phyloP scores from a whole-genome alignment of 2,113 vertebrate genomes.

The Ochotona curzoniae region DNA sequence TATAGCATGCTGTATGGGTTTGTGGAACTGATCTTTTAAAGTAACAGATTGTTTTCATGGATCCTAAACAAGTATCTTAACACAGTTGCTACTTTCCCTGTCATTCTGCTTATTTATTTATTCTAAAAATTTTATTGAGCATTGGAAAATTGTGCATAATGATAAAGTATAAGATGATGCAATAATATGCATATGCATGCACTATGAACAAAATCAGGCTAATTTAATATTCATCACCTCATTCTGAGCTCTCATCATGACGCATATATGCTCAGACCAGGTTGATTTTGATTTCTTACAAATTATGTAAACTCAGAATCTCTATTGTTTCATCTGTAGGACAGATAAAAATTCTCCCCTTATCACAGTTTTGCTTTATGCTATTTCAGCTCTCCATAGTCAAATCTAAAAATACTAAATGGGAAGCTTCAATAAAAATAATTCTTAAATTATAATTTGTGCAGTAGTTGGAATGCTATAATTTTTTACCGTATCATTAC shows the following conservation, averaged over 20 bases:
- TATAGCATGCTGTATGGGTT: not conserved
- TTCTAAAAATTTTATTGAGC: not conserved
- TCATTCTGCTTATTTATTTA: not conserved
- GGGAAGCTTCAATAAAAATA: not conserved
- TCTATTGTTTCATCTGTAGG: not conserved
- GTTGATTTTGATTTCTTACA: not conserved
- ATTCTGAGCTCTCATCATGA: not conserved
- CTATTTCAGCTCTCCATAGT: not conserved
- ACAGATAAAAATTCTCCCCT: not conserved
- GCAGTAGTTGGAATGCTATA: not conserved
- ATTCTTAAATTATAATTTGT: not conserved
- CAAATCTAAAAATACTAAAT: not conserved
- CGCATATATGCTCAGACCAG: not conserved
- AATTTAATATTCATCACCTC: not conserved
- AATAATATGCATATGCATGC: not conserved
- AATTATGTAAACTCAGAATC: not conserved
- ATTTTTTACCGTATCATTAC: no score
- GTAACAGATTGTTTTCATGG: not conserved
- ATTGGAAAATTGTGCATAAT: not conserved
- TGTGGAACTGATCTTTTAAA: constrained; percentile 20
- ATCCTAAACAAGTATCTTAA: not conserved
- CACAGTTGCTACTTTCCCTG: not conserved
- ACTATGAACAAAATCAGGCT: not conserved
- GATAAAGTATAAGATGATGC: not conserved
- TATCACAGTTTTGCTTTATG: no score